A percentile compares a stretch with the other conserved stretches of the same genome.
phyloP scores from a whole-genome alignment of 2,888 invertebrate species.

The Phaonia tiefii region DNA sequence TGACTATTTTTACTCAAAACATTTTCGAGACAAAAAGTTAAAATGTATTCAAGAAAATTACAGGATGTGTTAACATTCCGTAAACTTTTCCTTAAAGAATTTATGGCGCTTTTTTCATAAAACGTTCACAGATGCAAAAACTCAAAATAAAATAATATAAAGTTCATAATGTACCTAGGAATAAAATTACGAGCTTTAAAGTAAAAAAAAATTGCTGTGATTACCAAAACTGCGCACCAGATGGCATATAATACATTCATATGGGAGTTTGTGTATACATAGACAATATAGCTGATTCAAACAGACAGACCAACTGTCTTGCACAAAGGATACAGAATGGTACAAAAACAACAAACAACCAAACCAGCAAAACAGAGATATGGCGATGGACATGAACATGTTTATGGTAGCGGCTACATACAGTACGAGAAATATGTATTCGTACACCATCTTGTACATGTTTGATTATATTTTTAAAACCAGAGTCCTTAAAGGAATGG shows the following conservation, averaged over 20 bases:
- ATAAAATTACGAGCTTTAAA: conserved; percentile 26
- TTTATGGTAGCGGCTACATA: conserved; percentile 36
- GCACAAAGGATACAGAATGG: conserved; percentile 60
- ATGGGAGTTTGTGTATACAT: too few species aligned
- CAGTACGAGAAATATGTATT: conserved; percentile 51
- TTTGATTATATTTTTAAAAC: too few species aligned
- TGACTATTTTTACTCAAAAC: too few species aligned
- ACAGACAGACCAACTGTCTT: conserved; percentile 75
- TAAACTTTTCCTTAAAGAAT: too few species aligned
- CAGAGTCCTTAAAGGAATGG: too few species aligned
- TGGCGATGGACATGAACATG: conserved; percentile 52
- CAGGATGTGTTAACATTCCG: too few species aligned
- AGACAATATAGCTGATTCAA: not conserved
- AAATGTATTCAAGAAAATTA: too few species aligned
- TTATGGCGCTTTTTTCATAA: too few species aligned
- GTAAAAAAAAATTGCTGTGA: not conserved
- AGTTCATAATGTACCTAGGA: not conserved
- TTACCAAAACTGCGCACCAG: conserved; percentile 29
- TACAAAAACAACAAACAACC: conserved; percentile 19
- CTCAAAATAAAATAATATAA: not conserved
- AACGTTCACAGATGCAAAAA: not conserved
- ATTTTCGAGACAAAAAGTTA: too few species aligned
- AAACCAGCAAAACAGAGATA: conserved; percentile 47
- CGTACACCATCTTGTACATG: too few species aligned
- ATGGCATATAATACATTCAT: conserved; percentile 16